A percentile compares a stretch with the other conserved stretches of the same genome.
phyloP scores from a whole-genome alignment of 2,797 vertebrate genomes.

The Falco biarmicus region DNA sequence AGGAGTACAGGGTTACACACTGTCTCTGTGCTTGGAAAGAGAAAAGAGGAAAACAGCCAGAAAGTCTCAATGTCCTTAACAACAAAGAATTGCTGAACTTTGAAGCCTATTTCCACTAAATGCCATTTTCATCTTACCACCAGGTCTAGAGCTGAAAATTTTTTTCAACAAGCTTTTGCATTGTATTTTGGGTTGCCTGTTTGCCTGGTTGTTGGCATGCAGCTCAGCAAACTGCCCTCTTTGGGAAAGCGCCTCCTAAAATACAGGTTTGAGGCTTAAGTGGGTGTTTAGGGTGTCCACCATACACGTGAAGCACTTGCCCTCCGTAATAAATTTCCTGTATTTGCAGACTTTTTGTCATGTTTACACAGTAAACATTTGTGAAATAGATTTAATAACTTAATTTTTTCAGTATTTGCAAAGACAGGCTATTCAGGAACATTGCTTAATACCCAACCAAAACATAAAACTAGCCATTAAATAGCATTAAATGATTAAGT shows the following conservation, averaged over 20 bases:
- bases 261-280: not conserved
- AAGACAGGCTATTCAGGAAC: not conserved
- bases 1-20: not conserved
- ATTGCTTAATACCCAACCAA: not conserved
- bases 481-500: slow-evolving; percentile 1
- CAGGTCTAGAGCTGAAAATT: not conserved
- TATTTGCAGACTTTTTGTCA: not conserved
- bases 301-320: not conserved
- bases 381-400: slow-evolving; percentile 21
- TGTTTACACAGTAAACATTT: not conserved
- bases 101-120: not conserved
- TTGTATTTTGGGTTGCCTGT: not conserved
- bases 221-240: not conserved
- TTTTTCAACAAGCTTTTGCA: not conserved
- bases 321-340: not conserved
- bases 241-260: not conserved
- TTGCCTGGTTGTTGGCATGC: not conserved
- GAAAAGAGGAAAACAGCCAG: not conserved
- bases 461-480: not conserved
- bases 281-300: not conserved
- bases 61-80: not conserved
- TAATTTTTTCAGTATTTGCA: not conserved
- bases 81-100: not conserved
- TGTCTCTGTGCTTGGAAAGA: not conserved
- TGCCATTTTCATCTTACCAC: not conserved